Conservation (phyloP, 2,888 invertebrate genomes). For the Aporophyla lueneburgensis region DNA sequence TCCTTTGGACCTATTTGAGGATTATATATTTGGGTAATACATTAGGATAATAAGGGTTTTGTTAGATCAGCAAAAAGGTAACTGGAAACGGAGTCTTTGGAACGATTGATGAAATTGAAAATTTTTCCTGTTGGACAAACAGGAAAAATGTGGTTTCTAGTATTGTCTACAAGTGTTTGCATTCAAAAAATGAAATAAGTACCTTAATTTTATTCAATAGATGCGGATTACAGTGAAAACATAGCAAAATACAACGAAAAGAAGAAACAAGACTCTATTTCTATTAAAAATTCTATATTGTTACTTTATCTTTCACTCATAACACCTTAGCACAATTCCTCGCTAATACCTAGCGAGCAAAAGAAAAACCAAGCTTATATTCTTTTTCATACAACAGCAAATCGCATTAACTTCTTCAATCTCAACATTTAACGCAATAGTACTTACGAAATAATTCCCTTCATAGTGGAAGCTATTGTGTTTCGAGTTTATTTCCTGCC, state of each 20-base stretch:
- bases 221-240: not conserved
- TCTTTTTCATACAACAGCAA: slow-evolving; percentile 35
- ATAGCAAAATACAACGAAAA: not conserved
- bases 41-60: slow-evolving; percentile 49
- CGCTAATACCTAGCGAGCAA: not conserved
- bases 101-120: slow-evolving; percentile 27
- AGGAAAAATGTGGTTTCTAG: not conserved
- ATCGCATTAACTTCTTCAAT: slow-evolving; percentile 61
- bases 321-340: not conserved
- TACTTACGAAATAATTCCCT: slow-evolving; percentile 61
- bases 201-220: not conserved
- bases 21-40: slow-evolving; percentile 50
- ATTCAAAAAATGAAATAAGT: rapidly evolving
- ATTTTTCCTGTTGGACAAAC: slow-evolving; percentile 9
- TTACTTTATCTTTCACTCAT: not conserved
- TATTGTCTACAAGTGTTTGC: not conserved
- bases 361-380: slow-evolving; percentile 32
- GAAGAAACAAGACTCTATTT: not conserved
- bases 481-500: slow-evolving; percentile 64
- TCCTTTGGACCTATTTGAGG: slow-evolving; percentile 40
- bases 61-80: slow-evolving; percentile 43
- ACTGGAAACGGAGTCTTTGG: slow-evolving; percentile 9
- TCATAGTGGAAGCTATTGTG: slow-evolving; percentile 60
- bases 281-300: slow-evolving; percentile 1
- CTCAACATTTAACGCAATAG: slow-evolving; percentile 55